Percentiles rank a stretch among this genome's conserved stretches.
phyloP scores from a whole-genome alignment of 2,888 invertebrate genomes.

The Sphaerophoria rueppellii region DNA sequence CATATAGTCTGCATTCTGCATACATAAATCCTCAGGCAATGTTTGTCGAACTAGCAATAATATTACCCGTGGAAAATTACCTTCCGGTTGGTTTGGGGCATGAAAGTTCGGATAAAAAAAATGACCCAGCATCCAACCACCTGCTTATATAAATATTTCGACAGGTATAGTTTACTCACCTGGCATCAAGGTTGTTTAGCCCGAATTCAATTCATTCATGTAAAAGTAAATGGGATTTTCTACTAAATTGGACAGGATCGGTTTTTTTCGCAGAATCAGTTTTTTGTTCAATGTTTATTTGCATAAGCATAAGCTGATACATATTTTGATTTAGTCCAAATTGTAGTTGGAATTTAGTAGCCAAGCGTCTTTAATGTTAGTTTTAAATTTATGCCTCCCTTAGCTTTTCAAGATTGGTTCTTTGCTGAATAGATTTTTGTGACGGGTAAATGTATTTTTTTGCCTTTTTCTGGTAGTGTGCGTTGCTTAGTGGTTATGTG shows the following conservation, averaged over 20 bases:
- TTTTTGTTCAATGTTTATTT: too few relatives aligned
- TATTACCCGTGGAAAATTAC: slow-evolving; percentile 42
- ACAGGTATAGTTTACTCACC: slow-evolving; percentile 31
- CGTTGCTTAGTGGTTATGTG: too few relatives aligned
- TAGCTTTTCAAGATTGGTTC: too few relatives aligned
- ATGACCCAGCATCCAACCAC: slow-evolving; percentile 5
- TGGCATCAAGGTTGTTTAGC: slow-evolving; percentile 7
- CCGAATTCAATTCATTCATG: slow-evolving; percentile 45
- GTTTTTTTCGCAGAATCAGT: background rate
- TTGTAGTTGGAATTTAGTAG: too few relatives aligned
- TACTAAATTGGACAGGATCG: slow-evolving; percentile 18
- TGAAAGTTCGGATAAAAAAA: background rate
- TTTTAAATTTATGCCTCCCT: too few relatives aligned
- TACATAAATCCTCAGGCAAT: background rate
- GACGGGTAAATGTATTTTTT: too few relatives aligned
- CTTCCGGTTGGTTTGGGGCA: background rate
- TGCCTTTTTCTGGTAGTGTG: too few relatives aligned
- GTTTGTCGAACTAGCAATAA: slow-evolving; percentile 47
- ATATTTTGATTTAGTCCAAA: too few relatives aligned
- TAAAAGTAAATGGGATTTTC: slow-evolving; percentile 38
- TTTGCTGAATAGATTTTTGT: too few relatives aligned
- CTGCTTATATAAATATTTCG: background rate
- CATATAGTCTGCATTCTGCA: background rate
- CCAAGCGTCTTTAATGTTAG: too few relatives aligned
- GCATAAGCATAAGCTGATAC: too few relatives aligned